Percentiles rank a stretch among this genome's conserved stretches.
Conservation (phyloP, 2,113 vertebrate species). For the Rana temporaria region DNA sequence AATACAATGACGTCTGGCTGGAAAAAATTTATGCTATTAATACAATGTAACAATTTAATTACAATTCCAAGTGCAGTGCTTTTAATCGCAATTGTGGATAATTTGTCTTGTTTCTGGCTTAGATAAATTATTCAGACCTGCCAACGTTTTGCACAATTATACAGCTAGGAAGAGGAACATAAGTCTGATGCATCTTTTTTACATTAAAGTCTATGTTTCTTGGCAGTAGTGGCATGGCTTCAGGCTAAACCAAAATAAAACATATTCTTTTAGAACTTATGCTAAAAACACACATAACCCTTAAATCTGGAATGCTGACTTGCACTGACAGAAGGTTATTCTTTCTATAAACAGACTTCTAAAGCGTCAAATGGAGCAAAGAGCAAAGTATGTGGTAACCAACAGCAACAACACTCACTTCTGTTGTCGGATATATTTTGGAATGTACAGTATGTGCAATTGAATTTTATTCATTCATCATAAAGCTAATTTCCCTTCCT, state of each 20-base stretch:
- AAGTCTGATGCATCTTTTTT: background rate
- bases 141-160: background rate
- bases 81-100: background rate
- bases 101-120: constrained; percentile 11
- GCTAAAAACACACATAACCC: no score
- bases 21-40: constrained; percentile 5
- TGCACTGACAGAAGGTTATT: no score
- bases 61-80: background rate
- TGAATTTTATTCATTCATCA: no score
- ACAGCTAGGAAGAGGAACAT: background rate
- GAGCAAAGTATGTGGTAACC: no score
- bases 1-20: constrained; percentile 30
- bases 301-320: no score
- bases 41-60: constrained; percentile 30
- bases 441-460: no score
- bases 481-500: no score
- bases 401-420: no score
- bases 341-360: no score
- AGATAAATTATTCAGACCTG: background rate
- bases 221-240: background rate
- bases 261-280: background rate
- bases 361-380: no score
- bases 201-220: background rate
- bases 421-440: no score
- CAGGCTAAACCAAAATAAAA: background rate